A percentile compares a stretch with the other conserved stretches of the same genome.
These are phyloP conservation scores for Perizoma flavofasciatum DNA, from an alignment of 2,888 invertebrate species.

Conservation along the genomic window DNA sequence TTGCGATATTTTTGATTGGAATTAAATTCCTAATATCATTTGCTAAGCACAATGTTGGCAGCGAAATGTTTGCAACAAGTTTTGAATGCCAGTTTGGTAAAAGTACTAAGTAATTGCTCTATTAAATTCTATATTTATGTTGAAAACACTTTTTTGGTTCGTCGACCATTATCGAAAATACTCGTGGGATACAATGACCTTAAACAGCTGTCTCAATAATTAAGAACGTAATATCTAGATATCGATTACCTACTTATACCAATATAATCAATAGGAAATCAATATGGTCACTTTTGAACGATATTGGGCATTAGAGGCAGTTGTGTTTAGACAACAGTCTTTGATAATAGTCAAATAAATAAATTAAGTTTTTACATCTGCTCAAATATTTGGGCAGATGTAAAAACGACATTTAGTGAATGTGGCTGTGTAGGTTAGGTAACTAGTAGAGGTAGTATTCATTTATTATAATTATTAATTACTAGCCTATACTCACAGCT, in stretches of 20 bases:
- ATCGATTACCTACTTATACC: conserved; percentile 30
- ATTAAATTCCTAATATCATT: too few species aligned
- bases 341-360: neutral
- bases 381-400: conserved; percentile 1
- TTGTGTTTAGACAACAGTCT: conserved; percentile 5
- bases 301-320: conserved; percentile 14
- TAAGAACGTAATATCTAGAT: conserved; percentile 8
- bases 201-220: conserved; percentile 21
- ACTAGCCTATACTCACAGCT: too few species aligned
- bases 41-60: too few species aligned
- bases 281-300: conserved; percentile 35
- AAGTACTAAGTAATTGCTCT: too few species aligned
- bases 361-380: conserved; percentile 10
- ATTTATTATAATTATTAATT: too few species aligned
- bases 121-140: too few species aligned
- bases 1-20: too few species aligned
- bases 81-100: too few species aligned
- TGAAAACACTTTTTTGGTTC: too few species aligned
- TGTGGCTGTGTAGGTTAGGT: neutral
- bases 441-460: too few species aligned
- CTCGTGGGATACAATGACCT: conserved; percentile 6
- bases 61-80: too few species aligned
- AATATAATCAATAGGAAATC: conserved; percentile 22
- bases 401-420: neutral
- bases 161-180: conserved; percentile 2